Evolutionary conservation across 2,113 vertebrate species (phyloP).

Genomic region (Megaceryle torquata): DNA sequence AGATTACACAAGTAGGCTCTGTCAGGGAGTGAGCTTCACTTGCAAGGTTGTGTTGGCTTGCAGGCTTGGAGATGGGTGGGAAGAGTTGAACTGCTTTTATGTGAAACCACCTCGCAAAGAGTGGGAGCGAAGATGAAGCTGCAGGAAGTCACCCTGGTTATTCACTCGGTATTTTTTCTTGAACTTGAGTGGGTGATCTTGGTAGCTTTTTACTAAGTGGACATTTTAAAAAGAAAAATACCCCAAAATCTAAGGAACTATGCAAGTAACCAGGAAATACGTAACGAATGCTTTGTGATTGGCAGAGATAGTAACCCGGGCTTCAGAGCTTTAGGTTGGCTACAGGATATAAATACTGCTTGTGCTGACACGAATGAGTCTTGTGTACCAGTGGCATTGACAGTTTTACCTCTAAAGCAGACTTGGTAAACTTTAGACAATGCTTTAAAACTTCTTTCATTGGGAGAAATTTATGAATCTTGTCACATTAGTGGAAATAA

Average conservation of each 20-base stretch:
- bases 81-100: background rate
- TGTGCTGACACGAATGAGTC: background rate
- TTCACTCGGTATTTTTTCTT: background rate
- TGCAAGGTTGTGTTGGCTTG: background rate
- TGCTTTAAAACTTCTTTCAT: background rate
- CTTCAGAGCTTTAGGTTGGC: background rate
- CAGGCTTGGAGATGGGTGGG: background rate
- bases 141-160: background rate
- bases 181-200: background rate
- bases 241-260: background rate
- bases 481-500: background rate
- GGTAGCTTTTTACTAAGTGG: background rate
- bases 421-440: background rate
- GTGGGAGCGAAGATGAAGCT: background rate
- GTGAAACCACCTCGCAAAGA: background rate
- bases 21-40: background rate
- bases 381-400: background rate
- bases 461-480: background rate
- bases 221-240: background rate
- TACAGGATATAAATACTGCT: background rate
- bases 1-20: slow-evolving; percentile 5
- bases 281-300: background rate
- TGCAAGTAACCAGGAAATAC: background rate
- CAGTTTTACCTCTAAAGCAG: background rate
- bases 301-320: slow-evolving; percentile 10